Conservation (phyloP, 2,113 vertebrate species). For the Albula goreensis region DNA sequence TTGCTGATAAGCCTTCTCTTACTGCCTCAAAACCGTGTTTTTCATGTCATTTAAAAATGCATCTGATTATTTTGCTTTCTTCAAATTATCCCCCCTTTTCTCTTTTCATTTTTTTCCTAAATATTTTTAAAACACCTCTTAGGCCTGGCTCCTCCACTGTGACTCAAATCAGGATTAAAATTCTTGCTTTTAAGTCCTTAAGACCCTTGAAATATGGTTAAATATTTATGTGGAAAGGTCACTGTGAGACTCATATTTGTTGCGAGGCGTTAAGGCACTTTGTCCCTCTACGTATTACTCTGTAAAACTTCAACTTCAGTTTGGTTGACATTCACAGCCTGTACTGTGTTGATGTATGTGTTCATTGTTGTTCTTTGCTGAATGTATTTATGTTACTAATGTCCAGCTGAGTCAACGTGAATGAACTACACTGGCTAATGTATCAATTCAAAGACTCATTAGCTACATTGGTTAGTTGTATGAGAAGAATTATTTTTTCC, state of each 20-base stretch:
- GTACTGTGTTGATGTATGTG: background rate
- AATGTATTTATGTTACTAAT: too few relatives aligned
- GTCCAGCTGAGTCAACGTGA: too few relatives aligned
- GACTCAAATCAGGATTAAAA: slow-evolving; percentile 49
- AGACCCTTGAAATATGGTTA: slow-evolving; percentile 37
- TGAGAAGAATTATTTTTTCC: too few relatives aligned
- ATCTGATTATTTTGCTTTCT: slow-evolving; percentile 47
- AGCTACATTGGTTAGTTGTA: too few relatives aligned
- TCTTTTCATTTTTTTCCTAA: slow-evolving; percentile 14
- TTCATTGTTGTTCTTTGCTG: background rate
- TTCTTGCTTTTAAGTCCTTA: slow-evolving; percentile 43
- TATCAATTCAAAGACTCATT: too few relatives aligned
- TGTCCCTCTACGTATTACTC: slow-evolving; percentile 29
- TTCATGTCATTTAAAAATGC: slow-evolving; percentile 31
- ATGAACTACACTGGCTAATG: too few relatives aligned
- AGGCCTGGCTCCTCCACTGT: slow-evolving; percentile 33
- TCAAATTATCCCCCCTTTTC: background rate
- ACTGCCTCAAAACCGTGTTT: slow-evolving; percentile 32
- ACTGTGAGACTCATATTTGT: slow-evolving; percentile 33
- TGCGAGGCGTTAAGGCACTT: slow-evolving; percentile 41
- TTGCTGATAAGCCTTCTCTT: slow-evolving; percentile 65
- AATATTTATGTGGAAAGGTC: slow-evolving; percentile 51
- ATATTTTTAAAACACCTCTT: slow-evolving; percentile 35
- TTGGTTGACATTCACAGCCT: background rate
- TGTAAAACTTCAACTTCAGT: background rate